Evolutionary conservation across 2,797 vertebrate genomes (phyloP), one percentile per base, ranked within the genome.

Genomic region (Urocyon cinereoargenteus): DNA sequence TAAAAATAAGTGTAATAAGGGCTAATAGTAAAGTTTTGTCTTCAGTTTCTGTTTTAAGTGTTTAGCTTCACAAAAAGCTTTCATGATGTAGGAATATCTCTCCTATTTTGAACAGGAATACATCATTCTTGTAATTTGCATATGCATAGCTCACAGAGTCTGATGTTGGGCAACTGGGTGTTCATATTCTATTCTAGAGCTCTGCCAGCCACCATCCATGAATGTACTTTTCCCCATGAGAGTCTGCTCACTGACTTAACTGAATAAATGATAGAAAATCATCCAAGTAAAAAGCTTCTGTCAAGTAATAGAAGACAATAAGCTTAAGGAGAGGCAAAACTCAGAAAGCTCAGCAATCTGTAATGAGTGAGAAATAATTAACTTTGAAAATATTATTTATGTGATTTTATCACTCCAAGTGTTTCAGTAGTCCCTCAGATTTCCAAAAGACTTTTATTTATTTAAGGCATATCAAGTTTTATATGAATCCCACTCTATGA

Each of bases 291-390:
- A 77, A 97, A 86, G 6, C 4, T 68, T 73, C 19, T 84, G 3
- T 77, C 31, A 85, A 87, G 77, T 87, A 57, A n/a, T 78, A 90
- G 88, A 13, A n/a, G 5, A 90, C 5, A 90, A 51, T 34, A 51
- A 87, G 14, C 13, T 86, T 19, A 96, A 92, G 16, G 18, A 85
- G 19, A 86, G 15, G 5, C 28, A 96, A 72, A 96, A 91, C 26
- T 78, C 40, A 49, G 36, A 85, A 93, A 96, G 72, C 49, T 21
- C 9, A 40, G 51, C 3, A 84, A 49, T 83, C 19, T 34, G 3
- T 70, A 79, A 91, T 79, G 11, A 96, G 15, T 82, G 86, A 95
- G 51, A 97, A 92, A 75, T 78, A 92, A 96, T 62, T 82, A 90
- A 82, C 49, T 94, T 62, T 93, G 73, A 93, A 96, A 90, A 88